These are phyloP conservation scores for Aramus guarauna DNA, from an alignment of 2,113 vertebrate genomes.

Conservation along the genomic window DNA sequence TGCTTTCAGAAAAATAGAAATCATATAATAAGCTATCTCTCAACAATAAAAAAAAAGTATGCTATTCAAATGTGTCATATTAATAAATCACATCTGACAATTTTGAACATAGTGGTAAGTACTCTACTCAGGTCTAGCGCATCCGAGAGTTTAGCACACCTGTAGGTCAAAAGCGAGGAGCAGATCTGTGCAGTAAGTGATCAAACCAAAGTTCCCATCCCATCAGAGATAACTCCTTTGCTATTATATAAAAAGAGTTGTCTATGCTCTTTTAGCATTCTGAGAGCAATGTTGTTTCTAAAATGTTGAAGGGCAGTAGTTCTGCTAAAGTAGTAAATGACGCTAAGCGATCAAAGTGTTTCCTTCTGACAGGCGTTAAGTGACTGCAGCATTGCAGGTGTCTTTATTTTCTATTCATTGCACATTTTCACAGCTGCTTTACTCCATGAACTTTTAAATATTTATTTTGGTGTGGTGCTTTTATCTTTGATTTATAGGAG, in stretches of 20 bases:
- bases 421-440: constrained; percentile 55
- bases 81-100: neutral
- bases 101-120: neutral
- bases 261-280: neutral
- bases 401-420: constrained; percentile 53
- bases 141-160: neutral
- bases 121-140: neutral
- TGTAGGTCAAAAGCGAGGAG: neutral
- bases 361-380: neutral
- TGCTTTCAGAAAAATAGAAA: neutral
- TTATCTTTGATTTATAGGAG: constrained; percentile 38
- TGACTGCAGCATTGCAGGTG: constrained; percentile 4
- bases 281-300: neutral
- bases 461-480: constrained; percentile 16
- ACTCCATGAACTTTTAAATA: constrained; percentile 32
- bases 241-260: neutral
- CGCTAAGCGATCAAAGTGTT: neutral
- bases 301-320: neutral
- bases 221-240: neutral
- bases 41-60: neutral
- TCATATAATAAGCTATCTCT: neutral
- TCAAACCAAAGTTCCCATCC: neutral
- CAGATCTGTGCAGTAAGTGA: neutral
- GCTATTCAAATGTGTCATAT: neutral
- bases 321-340: neutral